Percentiles rank a stretch among this genome's conserved stretches.
These are phyloP conservation scores for Theristicus caerulescens DNA, from an alignment of 2,113 vertebrate genomes.

Conservation along the genomic window DNA sequence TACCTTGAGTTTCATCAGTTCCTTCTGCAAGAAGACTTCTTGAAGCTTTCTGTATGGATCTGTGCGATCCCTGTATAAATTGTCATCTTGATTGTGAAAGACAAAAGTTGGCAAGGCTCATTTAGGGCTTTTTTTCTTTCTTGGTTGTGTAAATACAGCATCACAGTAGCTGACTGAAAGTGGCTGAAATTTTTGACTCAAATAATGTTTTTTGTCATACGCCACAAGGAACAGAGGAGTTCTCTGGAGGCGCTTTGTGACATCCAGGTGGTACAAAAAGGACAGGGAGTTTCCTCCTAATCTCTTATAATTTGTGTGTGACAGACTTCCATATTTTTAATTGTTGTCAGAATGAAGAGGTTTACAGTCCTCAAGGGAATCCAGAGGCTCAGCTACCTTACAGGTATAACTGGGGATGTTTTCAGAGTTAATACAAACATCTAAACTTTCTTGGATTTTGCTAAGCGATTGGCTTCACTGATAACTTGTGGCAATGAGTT, in stretches of 20 bases:
- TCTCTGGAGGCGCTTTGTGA: background rate
- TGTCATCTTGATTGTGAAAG: background rate
- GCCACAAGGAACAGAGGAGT: fast-evolving
- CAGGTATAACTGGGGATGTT: background rate
- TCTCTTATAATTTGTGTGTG: fast-evolving
- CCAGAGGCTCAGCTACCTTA: background rate
- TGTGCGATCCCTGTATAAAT: background rate
- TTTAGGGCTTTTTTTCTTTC: background rate
- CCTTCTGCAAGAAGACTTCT: background rate
- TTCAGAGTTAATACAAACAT: background rate
- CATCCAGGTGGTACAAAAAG: background rate
- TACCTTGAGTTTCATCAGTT: background rate
- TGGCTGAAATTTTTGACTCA: background rate
- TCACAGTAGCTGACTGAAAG: background rate
- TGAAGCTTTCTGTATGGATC: background rate
- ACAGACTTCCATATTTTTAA: background rate
- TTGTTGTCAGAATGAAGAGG: background rate
- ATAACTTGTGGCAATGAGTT: constrained; percentile 55
- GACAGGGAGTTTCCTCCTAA: background rate
- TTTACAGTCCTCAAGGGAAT: background rate
- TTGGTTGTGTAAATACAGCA: background rate
- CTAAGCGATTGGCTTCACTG: background rate
- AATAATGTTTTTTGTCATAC: background rate
- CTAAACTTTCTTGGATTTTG: background rate
- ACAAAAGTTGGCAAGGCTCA: background rate